Evolutionary conservation across 2,797 vertebrate species (phyloP), one percentile per base, ranked within the genome.

Genomic region (Benthosema pterotum): DNA sequence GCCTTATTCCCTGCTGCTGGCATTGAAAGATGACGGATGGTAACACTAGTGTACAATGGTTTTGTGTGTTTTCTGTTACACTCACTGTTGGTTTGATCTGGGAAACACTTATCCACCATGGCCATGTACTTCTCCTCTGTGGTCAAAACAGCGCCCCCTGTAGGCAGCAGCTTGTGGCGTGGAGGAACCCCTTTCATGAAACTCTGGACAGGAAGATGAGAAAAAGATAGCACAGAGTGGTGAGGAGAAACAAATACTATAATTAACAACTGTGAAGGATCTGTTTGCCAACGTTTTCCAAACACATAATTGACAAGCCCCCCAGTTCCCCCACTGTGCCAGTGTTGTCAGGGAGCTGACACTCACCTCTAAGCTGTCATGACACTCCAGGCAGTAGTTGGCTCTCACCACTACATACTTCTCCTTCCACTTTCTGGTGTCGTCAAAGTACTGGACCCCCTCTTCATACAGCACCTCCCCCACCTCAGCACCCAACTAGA

Each of bases 361-460:
- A 0, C 77, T 92, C 81, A 95, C 96, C 93, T 97, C 94, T 76
- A 92, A 91, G 72, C 81, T 93, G 59, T 96, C 95, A 59, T 96
- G 94, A 84, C 91, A 95, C 82, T 96, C 93, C 89, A 97, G 84
- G 19, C 89, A 84, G 83, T 95, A 94, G 81, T 94, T 94, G 1
- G 92, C 94, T 82, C 92, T 93, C 60, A 96, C 83, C 70, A 96
- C 95, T 0, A 95, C 13, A 0, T 94, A 96, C 80, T 94, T 80
- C 43, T 96, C 94, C 77, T 86, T 94, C 96, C 96, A 98, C 80
- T 96, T 98, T 88, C 91, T 94, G 87, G 86, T 74, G 4, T 95
- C 94, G 42, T 95, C 94, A 0, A 89, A 92, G 57, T 89, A 93
- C 32, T 88, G 68, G 19, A 95, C 58, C 6, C 82, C 86, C 43